Evolutionary conservation across 1,140 invertebrate species (phyloP).

Genomic region (Andrena cerasifolii): DNA sequence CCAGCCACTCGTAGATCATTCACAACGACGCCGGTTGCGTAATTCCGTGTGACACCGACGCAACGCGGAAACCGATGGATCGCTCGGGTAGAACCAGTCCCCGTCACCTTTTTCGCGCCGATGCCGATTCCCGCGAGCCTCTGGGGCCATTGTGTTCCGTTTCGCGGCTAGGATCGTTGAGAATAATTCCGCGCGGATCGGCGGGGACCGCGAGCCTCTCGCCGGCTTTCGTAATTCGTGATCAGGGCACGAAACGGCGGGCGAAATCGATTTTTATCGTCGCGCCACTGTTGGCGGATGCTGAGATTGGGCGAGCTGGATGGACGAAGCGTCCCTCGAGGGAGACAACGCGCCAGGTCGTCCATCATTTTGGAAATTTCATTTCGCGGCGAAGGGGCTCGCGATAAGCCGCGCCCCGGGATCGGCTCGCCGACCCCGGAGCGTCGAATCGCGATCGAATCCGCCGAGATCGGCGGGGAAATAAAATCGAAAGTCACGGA

Average conservation of each 20-base stretch:
- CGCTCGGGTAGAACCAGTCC: slow-evolving; percentile 22
- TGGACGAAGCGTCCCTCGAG: background rate
- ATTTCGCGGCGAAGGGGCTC: background rate
- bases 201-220: background rate
- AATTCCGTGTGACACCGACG: slow-evolving; percentile 28
- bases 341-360: background rate
- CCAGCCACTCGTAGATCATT: slow-evolving; percentile 38
- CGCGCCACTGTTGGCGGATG: no score
- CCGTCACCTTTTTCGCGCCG: slow-evolving; percentile 6
- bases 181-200: slow-evolving; percentile 14
- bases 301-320: background rate
- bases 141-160: slow-evolving; percentile 6
- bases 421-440: no score
- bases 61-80: slow-evolving; percentile 31
- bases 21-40: slow-evolving; percentile 28
- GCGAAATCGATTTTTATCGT: slow-evolving; percentile 6
- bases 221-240: slow-evolving; percentile 26
- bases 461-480: background rate
- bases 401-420: background rate
- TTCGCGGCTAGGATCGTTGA: background rate
- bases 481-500: slow-evolving; percentile 52
- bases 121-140: slow-evolving; percentile 2
- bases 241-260: slow-evolving; percentile 1
- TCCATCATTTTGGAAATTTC: slow-evolving; percentile 17
- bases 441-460: slow-evolving; percentile 1